Evolutionary conservation across 2,113 vertebrate genomes (phyloP).

Genomic region (Phalacrocorax pelagicus): DNA sequence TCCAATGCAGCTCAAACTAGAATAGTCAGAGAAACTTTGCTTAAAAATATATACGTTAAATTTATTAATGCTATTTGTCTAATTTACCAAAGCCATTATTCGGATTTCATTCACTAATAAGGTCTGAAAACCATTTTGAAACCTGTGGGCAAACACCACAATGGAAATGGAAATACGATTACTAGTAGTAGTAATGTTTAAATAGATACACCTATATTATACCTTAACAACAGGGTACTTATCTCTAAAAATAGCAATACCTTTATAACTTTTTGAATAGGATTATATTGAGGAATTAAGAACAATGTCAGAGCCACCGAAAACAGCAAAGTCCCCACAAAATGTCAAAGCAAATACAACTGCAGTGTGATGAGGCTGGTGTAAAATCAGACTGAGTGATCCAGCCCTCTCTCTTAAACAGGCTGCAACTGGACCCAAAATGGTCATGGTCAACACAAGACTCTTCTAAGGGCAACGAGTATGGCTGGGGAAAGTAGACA

Average conservation of each 20-base stretch:
- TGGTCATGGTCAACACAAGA: background rate
- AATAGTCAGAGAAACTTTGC: background rate
- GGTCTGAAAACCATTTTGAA: background rate
- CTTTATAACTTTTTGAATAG: background rate
- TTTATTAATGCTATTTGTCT: background rate
- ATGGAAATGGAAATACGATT: background rate
- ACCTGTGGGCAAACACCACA: background rate
- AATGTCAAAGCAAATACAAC: background rate
- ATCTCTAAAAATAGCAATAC: background rate
- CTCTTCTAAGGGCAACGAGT: background rate
- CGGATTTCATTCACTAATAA: background rate
- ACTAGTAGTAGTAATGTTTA: background rate
- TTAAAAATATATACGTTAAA: background rate
- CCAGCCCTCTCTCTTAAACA: background rate
- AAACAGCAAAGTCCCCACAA: background rate
- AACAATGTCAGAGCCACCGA: background rate
- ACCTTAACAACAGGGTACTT: background rate
- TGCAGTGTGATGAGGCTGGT: background rate
- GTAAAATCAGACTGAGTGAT: background rate
- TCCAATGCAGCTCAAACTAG: background rate
- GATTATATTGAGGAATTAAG: background rate
- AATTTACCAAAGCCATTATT: background rate
- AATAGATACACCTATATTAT: background rate
- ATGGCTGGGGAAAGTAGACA: background rate
- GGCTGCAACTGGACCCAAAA: background rate